phyloP scores from a whole-genome alignment of 2,888 invertebrate species.

The Cerastoderma edule region DNA sequence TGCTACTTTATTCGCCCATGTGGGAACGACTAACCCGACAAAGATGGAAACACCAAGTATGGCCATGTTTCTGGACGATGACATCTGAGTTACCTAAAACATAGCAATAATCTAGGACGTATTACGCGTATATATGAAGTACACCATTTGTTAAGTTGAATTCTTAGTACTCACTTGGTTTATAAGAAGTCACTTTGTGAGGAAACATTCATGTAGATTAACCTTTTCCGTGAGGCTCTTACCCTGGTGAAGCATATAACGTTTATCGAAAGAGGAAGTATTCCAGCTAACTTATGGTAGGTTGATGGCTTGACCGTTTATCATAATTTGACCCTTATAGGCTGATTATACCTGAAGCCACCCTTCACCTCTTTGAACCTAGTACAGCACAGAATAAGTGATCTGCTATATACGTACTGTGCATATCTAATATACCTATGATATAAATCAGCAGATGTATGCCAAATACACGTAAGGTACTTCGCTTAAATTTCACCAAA shows the following conservation, averaged over 20 bases:
- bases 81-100: slow-evolving; percentile 35
- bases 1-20: slow-evolving; percentile 33
- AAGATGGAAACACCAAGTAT: slow-evolving; percentile 94
- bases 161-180: neutral
- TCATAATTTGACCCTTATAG: too few species aligned
- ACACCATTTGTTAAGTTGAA: neutral
- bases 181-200: neutral
- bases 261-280: too few species aligned
- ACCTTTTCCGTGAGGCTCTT: neutral
- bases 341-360: too few species aligned
- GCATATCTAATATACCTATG: too few species aligned
- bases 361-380: too few species aligned
- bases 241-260: neutral
- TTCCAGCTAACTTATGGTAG: too few species aligned
- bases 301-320: too few species aligned
- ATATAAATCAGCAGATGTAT: too few species aligned
- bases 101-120: slow-evolving; percentile 69
- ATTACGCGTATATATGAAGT: neutral
- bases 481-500: too few species aligned
- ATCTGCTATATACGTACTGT: too few species aligned
- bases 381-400: too few species aligned
- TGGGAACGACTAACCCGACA: slow-evolving; percentile 88
- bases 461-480: too few species aligned
- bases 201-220: neutral
- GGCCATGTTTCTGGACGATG: slow-evolving; percentile 88